Evolutionary conservation across 2,113 vertebrate species (phyloP).

Genomic region (Cygnus atratus): DNA sequence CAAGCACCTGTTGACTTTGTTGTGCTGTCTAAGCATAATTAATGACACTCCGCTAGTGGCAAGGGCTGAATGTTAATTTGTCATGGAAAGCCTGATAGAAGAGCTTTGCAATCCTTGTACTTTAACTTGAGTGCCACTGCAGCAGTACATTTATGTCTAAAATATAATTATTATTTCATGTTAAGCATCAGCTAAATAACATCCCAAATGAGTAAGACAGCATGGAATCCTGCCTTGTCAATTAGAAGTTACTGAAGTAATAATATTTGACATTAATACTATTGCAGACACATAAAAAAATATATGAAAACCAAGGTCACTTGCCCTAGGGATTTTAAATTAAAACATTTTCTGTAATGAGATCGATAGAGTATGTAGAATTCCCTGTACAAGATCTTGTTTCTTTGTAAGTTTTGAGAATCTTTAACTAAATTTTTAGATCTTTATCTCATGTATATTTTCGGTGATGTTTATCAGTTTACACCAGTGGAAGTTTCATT

Average conservation of each 20-base stretch:
- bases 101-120: neutral
- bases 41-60: slow-evolving; percentile 56
- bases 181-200: neutral
- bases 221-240: neutral
- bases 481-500: neutral
- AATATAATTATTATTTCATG: neutral
- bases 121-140: neutral
- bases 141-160: neutral
- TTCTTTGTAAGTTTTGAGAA: neutral
- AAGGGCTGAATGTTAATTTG: slow-evolving; percentile 70
- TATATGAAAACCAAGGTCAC: neutral
- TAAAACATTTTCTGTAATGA: neutral
- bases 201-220: neutral
- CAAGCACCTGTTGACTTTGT: slow-evolving; percentile 67
- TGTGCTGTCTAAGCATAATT: slow-evolving; percentile 70
- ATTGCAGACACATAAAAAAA: neutral
- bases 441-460: neutral
- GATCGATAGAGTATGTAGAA: neutral
- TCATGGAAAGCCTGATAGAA: slow-evolving; percentile 36
- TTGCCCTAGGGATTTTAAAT: neutral
- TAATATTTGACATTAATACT: neutral
- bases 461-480: neutral
- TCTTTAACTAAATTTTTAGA: neutral
- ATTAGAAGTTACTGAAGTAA: neutral
- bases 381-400: neutral